Evolutionary conservation across 1,140 invertebrate genomes (phyloP).

Genomic region (Aporrectodea caliginosa): DNA sequence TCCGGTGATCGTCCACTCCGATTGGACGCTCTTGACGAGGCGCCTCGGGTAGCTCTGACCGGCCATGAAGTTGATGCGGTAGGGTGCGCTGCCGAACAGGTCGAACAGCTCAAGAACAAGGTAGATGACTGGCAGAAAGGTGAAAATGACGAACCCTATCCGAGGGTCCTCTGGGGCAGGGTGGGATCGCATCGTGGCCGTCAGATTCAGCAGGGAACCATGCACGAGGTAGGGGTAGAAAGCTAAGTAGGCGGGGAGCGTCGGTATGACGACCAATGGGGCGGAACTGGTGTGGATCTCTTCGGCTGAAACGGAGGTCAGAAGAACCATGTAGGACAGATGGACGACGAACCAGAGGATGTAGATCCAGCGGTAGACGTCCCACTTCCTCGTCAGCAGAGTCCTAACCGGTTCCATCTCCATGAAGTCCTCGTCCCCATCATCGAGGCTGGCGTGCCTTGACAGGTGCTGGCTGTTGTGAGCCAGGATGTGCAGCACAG

Average conservation of each 20-base stretch:
- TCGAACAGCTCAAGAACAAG: slow-evolving; percentile 9
- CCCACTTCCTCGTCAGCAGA: slow-evolving; percentile 21
- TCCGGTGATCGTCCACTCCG: slow-evolving; percentile 32
- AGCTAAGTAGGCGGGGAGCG: background rate
- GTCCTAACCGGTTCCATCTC: slow-evolving; percentile 31
- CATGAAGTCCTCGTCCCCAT: slow-evolving; percentile 17
- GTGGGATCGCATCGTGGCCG: background rate
- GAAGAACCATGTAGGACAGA: background rate
- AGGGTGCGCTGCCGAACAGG: slow-evolving; percentile 7
- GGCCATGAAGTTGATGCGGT: background rate
- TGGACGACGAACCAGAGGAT: slow-evolving; percentile 20
- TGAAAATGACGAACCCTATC: background rate
- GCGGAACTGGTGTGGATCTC: slow-evolving; percentile 13
- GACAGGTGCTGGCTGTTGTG: slow-evolving; percentile 19
- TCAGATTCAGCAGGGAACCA: too few species aligned
- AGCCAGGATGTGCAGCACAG: slow-evolving; percentile 29
- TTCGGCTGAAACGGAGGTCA: background rate
- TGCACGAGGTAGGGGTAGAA: background rate
- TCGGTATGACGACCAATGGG: background rate
- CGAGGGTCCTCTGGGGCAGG: too few species aligned
- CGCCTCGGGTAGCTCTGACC: slow-evolving; percentile 17
- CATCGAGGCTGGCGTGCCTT: slow-evolving; percentile 21
- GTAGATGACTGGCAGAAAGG: slow-evolving; percentile 5
- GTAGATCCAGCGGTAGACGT: slow-evolving; percentile 26
- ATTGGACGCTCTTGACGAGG: slow-evolving; percentile 13